A percentile compares a stretch with the other conserved stretches of the same genome.
These are phyloP conservation scores for Atrina japonica DNA, from an alignment of 2,888 invertebrate genomes.

Conservation along the genomic window DNA sequence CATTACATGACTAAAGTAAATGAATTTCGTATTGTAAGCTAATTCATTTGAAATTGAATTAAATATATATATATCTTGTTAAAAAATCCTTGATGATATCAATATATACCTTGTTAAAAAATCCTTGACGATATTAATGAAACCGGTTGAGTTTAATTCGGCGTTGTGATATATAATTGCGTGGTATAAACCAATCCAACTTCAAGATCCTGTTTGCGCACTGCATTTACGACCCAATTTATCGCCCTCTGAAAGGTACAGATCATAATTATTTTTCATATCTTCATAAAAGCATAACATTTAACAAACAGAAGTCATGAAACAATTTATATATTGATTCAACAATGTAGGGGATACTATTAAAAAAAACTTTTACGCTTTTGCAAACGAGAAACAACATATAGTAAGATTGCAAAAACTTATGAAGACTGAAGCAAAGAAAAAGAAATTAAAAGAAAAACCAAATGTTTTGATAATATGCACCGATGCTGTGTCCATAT, in stretches of 20 bases:
- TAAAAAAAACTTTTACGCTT: conserved; percentile 61
- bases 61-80: no score
- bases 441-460: neutral
- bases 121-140: no score
- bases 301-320: conserved; percentile 48
- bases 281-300: conserved; percentile 46
- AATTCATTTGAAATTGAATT: no score
- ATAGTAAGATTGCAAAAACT: no score
- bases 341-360: conserved; percentile 61
- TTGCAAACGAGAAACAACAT: no score
- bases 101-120: no score
- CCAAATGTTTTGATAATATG: conserved; percentile 88
- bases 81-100: no score
- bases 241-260: conserved; percentile 24
- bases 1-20: no score
- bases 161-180: no score
- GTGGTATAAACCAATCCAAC: conserved; percentile 35
- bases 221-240: conserved; percentile 72
- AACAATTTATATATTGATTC: conserved; percentile 75
- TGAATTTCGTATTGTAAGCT: no score
- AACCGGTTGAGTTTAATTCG: no score
- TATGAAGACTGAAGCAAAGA: no score
- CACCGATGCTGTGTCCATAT: conserved; percentile 92
- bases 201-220: conserved; percentile 62
- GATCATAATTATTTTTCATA: conserved; percentile 50